Percentiles rank a stretch among this genome's conserved stretches.
Evolutionary conservation across 2,888 invertebrate species (phyloP).

Genomic region (Caenorhabditis panamensis): DNA sequence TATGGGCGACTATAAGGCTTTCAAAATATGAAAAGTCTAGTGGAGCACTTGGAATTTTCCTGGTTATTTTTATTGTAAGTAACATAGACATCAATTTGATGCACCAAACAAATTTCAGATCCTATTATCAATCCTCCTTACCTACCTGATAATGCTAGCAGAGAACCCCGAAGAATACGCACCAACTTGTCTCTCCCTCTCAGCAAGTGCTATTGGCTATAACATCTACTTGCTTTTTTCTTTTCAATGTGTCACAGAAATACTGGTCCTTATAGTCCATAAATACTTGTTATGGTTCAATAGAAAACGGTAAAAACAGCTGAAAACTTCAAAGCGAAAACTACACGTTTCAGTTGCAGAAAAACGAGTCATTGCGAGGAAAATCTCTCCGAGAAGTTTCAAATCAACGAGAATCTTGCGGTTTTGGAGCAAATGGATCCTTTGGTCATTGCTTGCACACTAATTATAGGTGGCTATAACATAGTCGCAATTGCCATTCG

Average conservation of each 20-base stretch:
- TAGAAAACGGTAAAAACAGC: not conserved
- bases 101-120: constrained; percentile 17
- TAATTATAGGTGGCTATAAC: constrained; percentile 16
- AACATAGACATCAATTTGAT: not conserved
- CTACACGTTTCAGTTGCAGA: not conserved
- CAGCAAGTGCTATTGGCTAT: constrained; percentile 15
- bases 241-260: constrained; percentile 5
- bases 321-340: not conserved
- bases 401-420: constrained; percentile 27
- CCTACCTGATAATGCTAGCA: constrained; percentile 13
- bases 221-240: constrained; percentile 19
- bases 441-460: constrained; percentile 9
- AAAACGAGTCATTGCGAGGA: not conserved
- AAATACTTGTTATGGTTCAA: not conserved
- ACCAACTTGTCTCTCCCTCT: constrained; percentile 29
- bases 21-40: constrained; percentile 38
- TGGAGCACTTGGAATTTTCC: constrained; percentile 1
- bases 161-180: constrained; percentile 17
- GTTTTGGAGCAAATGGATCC: constrained; percentile 32
- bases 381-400: constrained; percentile 23
- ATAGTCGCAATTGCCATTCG: constrained; percentile 15
- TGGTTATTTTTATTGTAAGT: constrained; percentile 16
- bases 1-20: constrained; percentile 25
- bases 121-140: not conserved
- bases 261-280: constrained; percentile 1